These are phyloP conservation scores for Plusia festucae DNA, from an alignment of 2,888 invertebrate species.

Conservation along the genomic window DNA sequence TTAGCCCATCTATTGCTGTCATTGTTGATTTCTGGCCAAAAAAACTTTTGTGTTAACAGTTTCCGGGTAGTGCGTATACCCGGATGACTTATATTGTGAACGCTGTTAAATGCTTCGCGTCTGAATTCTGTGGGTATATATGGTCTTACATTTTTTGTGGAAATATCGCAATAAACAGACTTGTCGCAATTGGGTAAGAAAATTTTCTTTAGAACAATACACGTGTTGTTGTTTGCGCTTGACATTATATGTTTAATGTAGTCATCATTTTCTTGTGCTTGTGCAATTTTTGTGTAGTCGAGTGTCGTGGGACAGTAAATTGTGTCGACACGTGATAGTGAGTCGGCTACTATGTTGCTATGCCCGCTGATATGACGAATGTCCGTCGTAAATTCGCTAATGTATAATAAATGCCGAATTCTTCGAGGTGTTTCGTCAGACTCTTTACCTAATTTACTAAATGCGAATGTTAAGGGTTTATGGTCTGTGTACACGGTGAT, in stretches of 20 bases:
- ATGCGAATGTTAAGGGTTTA: constrained; percentile 1
- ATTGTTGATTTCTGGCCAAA: neutral
- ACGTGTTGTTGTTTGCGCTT: neutral
- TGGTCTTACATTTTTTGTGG: neutral
- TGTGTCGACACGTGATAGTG: constrained; percentile 6
- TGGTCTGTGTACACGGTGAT: too few relatives aligned
- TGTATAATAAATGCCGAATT: constrained; percentile 1
- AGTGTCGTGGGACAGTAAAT: neutral
- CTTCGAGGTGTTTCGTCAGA: constrained; percentile 2
- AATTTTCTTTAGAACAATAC: neutral
- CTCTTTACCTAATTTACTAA: neutral
- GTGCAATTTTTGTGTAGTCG: neutral
- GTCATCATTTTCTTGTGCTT: neutral
- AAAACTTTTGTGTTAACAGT: neutral
- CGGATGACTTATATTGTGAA: neutral
- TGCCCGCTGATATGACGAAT: constrained; percentile 7
- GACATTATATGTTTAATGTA: neutral
- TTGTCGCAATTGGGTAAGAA: neutral
- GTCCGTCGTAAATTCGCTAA: constrained; percentile 12
- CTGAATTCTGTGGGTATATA: neutral
- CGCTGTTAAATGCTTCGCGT: neutral
- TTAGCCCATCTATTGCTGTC: neutral
- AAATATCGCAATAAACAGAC: neutral
- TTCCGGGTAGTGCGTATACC: neutral
- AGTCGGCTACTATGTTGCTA: constrained; percentile 8